phyloP scores from a whole-genome alignment of 2,888 invertebrate species.

The Stictocephala bisonia region DNA sequence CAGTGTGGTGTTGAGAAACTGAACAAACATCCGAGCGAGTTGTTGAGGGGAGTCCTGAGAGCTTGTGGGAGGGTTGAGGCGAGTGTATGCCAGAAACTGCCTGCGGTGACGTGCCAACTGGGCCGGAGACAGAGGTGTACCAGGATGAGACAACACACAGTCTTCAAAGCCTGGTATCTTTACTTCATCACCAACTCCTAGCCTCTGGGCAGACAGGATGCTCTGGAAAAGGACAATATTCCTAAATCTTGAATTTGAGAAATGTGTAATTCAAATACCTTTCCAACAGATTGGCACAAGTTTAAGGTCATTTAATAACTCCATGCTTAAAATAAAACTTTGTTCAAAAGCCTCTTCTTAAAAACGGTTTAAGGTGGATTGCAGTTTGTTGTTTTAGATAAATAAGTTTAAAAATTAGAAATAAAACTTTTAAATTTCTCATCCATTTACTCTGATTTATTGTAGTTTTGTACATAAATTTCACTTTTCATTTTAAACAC shows the following conservation, averaged over 20 bases:
- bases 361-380: no score
- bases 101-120: constrained; percentile 81
- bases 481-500: no score
- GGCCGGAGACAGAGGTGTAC: constrained; percentile 68
- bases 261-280: no score
- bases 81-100: constrained; percentile 91
- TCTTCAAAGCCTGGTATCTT: constrained; percentile 74
- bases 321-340: neutral
- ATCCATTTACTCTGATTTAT: no score
- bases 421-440: no score
- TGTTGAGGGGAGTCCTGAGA: constrained; percentile 68
- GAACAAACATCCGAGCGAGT: constrained; percentile 86
- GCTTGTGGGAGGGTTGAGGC: constrained; percentile 79
- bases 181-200: constrained; percentile 73
- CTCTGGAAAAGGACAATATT: constrained; percentile 67
- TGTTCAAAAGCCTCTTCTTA: no score
- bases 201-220: constrained; percentile 80
- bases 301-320: neutral
- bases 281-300: no score
- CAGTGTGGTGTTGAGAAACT: constrained; percentile 84
- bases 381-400: no score
- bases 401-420: no score
- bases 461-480: no score
- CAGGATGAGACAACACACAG: constrained; percentile 68
- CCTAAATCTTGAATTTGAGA: no score